phyloP scores from a whole-genome alignment of 2,888 invertebrate species.

The Diaprepes abbreviatus region DNA sequence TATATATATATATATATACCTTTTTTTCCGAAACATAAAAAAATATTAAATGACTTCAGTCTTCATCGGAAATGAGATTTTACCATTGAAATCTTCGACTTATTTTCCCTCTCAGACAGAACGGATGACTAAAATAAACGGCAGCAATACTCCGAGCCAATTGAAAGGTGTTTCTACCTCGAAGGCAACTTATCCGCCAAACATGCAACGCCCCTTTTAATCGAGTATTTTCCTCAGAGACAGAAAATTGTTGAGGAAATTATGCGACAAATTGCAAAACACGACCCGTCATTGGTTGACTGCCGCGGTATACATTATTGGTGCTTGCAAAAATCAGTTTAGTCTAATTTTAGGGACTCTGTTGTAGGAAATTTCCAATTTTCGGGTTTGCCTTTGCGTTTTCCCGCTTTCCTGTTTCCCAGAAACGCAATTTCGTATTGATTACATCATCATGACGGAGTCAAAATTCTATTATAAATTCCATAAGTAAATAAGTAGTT shows the following conservation, averaged over 20 bases:
- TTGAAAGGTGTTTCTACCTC: constrained; percentile 35
- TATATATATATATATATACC: no score
- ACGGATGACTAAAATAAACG: constrained; percentile 20
- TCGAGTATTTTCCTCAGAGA: constrained; percentile 33
- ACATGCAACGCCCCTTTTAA: constrained; percentile 38
- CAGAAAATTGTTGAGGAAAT: constrained; percentile 45
- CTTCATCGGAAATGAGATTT: background rate
- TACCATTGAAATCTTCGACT: background rate
- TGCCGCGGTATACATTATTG: constrained; percentile 21
- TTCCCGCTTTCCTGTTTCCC: constrained; percentile 12
- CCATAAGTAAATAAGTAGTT: no score
- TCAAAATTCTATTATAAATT: no score
- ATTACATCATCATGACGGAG: background rate
- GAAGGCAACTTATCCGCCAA: constrained; percentile 45
- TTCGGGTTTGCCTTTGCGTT: constrained; percentile 39
- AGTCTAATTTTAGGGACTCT: constrained; percentile 13
- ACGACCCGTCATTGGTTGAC: constrained; percentile 26
- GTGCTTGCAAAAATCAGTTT: constrained; percentile 17
- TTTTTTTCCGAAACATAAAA: no score
- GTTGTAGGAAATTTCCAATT: constrained; percentile 36
- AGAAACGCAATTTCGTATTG: constrained; percentile 3
- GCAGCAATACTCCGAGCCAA: constrained; percentile 23
- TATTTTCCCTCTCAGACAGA: background rate
- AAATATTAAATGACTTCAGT: no score
- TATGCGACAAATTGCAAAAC: constrained; percentile 42